phyloP scores from a whole-genome alignment of 2,113 vertebrate genomes.

The Mustelus asterias region DNA sequence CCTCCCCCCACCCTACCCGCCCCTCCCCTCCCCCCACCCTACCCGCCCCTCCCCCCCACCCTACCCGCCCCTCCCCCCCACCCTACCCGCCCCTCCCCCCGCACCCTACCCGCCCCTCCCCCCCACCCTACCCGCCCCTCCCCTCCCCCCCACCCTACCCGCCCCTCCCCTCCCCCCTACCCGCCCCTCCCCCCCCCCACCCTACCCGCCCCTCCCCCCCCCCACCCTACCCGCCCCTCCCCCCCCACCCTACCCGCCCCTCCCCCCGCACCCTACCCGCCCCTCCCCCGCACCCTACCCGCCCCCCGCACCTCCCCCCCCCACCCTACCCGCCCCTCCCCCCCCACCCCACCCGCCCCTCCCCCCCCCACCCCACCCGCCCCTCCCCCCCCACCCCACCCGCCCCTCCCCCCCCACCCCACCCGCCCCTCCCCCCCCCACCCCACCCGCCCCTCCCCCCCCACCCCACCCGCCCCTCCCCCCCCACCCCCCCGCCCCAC shows the following conservation, averaged over 20 bases:
- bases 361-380: neutral
- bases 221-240: neutral
- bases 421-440: neutral
- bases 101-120: neutral
- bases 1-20: fast-evolving
- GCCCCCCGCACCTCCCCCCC: neutral
- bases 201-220: too few species aligned
- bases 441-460: neutral
- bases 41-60: fast-evolving
- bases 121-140: too few species aligned
- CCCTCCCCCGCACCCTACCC: neutral
- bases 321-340: neutral
- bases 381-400: fast-evolving
- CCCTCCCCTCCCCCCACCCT: neutral
- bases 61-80: too few species aligned
- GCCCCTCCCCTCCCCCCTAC: neutral
- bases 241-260: fast-evolving
- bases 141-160: too few species aligned
- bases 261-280: too few species aligned
- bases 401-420: too few species aligned
- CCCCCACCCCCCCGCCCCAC: neutral
- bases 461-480: neutral
- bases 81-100: neutral
- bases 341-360: neutral
- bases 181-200: fast-evolving